Percentiles rank a stretch among this genome's conserved stretches.
Conservation (phyloP, 2,797 vertebrate species). For the Labeo calbasu region DNA sequence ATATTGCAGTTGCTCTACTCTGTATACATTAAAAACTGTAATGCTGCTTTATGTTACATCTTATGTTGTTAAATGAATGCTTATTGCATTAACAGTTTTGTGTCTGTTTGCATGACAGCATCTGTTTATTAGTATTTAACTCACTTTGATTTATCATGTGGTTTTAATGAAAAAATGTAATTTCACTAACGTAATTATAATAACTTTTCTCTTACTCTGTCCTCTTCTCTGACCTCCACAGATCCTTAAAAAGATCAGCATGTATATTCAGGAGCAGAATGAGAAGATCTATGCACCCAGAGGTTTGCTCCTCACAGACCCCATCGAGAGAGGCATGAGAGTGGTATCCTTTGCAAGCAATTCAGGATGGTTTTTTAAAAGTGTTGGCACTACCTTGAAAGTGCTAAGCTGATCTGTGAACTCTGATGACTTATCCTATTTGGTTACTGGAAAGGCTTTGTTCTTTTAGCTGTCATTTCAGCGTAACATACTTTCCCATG, state of each 20-base stretch:
- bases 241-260: slow-evolving; percentile 95
- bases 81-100: too few relatives aligned
- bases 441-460: not conserved
- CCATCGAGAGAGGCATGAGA: slow-evolving; percentile 94
- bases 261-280: slow-evolving; percentile 97
- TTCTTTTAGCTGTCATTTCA: not conserved
- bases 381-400: not conserved
- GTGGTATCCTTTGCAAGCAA: slow-evolving; percentile 88
- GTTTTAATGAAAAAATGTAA: not conserved
- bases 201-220: not conserved
- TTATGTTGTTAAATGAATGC: too few relatives aligned
- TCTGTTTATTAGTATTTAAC: not conserved
- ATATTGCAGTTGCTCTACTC: not conserved
- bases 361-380: not conserved
- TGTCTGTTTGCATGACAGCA: not conserved
- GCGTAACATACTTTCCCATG: not conserved
- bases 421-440: not conserved
- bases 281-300: slow-evolving; percentile 95
- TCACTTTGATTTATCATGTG: not conserved
- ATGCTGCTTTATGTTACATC: not conserved
- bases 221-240: slow-evolving; percentile 62
- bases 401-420: not conserved
- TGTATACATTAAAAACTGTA: not conserved
- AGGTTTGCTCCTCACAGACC: slow-evolving; percentile 93
- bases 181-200: not conserved